A percentile compares a stretch with the other conserved stretches of the same genome.
These are phyloP conservation scores for Hippasteria phrygiana DNA, from an alignment of 53 echinoderm and acorn worm species.

Conservation along the genomic window DNA sequence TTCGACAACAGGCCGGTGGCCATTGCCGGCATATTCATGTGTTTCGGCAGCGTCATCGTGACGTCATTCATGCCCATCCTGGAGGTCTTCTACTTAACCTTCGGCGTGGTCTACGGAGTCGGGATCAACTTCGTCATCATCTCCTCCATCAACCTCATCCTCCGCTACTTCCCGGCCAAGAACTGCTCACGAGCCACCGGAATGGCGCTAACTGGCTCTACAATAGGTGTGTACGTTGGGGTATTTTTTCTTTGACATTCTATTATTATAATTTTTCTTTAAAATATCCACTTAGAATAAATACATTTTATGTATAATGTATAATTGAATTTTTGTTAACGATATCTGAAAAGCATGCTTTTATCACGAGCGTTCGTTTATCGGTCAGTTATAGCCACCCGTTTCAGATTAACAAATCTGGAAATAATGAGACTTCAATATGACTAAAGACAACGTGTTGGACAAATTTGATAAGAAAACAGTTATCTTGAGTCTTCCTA, in stretches of 20 bases:
- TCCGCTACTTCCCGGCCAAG: constrained; percentile 84
- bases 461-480: too few species aligned
- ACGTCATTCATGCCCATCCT: constrained; percentile 89
- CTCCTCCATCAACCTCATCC: constrained; percentile 87
- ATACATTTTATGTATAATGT: background rate
- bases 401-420: background rate
- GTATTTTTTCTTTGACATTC: background rate
- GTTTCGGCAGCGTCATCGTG: constrained; percentile 72
- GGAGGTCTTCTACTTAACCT: constrained; percentile 88
- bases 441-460: too few species aligned
- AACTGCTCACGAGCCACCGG: constrained; percentile 94
- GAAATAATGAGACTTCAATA: too few species aligned
- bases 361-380: too few species aligned
- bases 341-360: too few species aligned
- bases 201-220: constrained; percentile 84
- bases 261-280: background rate
- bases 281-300: background rate
- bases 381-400: background rate
- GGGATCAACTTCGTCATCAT: constrained; percentile 90
- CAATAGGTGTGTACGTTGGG: constrained; percentile 69
- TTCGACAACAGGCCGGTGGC: constrained; percentile 78
- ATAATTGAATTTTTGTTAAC: background rate
- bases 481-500: too few species aligned
- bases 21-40: constrained; percentile 80
- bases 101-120: constrained; percentile 83